phyloP scores from a whole-genome alignment of 2,113 vertebrate species.

The Chionomys nivalis region DNA sequence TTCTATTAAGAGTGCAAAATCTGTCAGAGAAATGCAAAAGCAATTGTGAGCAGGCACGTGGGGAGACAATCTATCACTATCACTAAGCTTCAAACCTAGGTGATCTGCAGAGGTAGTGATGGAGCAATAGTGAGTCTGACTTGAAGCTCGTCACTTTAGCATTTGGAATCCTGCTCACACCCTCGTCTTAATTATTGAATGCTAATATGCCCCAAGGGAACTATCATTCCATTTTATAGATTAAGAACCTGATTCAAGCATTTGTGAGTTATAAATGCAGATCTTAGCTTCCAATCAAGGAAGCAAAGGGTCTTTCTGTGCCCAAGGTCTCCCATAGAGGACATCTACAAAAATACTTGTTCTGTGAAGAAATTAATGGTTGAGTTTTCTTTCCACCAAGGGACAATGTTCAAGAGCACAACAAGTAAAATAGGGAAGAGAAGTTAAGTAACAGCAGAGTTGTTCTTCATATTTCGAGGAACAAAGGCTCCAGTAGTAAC shows the following conservation, averaged over 20 bases:
- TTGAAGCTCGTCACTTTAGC: slow-evolving; percentile 26
- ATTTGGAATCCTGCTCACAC: not conserved
- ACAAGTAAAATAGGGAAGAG: not conserved
- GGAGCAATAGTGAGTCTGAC: not conserved
- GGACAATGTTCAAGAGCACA: not conserved
- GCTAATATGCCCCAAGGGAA: not conserved
- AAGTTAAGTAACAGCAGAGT: not conserved
- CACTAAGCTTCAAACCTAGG: not conserved
- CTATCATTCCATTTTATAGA: not conserved
- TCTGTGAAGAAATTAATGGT: slow-evolving; percentile 7
- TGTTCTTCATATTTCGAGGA: not conserved
- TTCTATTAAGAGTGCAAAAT: not conserved
- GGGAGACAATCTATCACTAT: not conserved
- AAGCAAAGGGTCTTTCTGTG: not conserved
- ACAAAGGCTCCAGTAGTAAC: not conserved
- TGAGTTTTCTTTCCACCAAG: not conserved
- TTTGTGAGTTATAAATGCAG: not conserved
- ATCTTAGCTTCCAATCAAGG: not conserved
- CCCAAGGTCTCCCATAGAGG: not conserved
- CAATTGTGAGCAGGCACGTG: fast-evolving
- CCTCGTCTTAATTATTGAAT: not conserved
- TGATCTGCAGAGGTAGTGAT: not conserved
- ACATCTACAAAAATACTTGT: slow-evolving; percentile 4
- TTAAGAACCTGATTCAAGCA: slow-evolving; percentile 27
- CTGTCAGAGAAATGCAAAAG: not conserved